phyloP scores from a whole-genome alignment of 2,888 invertebrate species.

The Antheraea yamamai region DNA sequence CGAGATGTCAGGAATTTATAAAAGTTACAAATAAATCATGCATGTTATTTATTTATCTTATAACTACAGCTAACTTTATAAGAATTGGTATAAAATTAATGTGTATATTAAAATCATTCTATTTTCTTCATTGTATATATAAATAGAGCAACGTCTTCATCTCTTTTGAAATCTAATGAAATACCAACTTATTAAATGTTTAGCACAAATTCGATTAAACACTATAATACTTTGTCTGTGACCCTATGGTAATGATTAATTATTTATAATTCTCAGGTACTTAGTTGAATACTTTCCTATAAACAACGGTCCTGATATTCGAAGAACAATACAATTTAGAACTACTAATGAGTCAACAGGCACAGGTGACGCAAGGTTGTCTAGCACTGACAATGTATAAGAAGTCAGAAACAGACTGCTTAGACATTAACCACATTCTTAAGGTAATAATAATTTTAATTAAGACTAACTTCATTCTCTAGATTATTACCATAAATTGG shows the following conservation, averaged over 20 bases:
- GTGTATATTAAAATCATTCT: neutral
- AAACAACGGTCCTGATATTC: slow-evolving; percentile 66
- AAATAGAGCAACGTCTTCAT: neutral
- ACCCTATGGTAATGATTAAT: neutral
- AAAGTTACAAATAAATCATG: neutral
- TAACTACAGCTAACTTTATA: too few relatives aligned
- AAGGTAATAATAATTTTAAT: neutral
- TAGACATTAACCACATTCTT: neutral
- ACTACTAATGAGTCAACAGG: slow-evolving; percentile 69
- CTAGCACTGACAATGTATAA: slow-evolving; percentile 33
- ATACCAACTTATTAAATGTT: neutral
- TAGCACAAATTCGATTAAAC: neutral
- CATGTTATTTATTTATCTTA: neutral
- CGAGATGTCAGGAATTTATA: neutral
- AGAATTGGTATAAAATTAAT: neutral
- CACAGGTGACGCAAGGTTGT: slow-evolving; percentile 53
- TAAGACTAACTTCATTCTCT: neutral
- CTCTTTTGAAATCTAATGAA: neutral
- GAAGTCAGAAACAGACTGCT: neutral
- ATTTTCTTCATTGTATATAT: neutral
- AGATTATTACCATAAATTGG: neutral
- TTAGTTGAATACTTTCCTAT: slow-evolving; percentile 55
- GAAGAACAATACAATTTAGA: slow-evolving; percentile 74
- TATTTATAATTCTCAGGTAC: slow-evolving; percentile 26
- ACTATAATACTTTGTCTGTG: too few relatives aligned